phyloP scores from a whole-genome alignment of 2,888 invertebrate species.

The Didymodactylos carnosus region DNA sequence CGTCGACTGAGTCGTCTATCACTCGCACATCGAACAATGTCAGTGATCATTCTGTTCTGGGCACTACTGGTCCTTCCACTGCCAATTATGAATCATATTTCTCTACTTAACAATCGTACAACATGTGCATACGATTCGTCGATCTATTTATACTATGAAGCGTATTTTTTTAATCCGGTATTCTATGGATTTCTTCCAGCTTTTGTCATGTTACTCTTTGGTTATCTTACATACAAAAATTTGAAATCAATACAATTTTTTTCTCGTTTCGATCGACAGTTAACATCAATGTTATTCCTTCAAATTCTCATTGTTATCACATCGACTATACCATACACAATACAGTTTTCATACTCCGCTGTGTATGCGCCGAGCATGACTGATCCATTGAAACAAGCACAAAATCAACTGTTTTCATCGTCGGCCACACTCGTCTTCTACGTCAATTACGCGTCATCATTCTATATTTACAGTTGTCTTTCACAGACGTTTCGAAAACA shows the following conservation, averaged over 20 bases:
- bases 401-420: not conserved
- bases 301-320: not conserved
- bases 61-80: not conserved
- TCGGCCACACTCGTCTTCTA: not conserved
- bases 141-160: not conserved
- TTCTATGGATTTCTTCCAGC: not conserved
- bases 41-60: not conserved
- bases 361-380: not conserved
- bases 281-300: not conserved
- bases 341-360: not conserved
- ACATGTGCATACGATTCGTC: not conserved
- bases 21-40: not conserved
- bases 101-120: not conserved
- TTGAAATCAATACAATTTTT: not conserved
- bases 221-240: not conserved
- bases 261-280: not conserved
- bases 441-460: not conserved
- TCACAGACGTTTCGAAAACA: not conserved
- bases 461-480: not conserved
- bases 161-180: not conserved
- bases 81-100: not conserved
- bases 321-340: not conserved
- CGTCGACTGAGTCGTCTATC: not conserved
- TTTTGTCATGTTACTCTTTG: not conserved
- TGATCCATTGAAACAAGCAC: not conserved